Conservation (phyloP, 2,888 invertebrate species). For the Eupithecia inturbata region DNA sequence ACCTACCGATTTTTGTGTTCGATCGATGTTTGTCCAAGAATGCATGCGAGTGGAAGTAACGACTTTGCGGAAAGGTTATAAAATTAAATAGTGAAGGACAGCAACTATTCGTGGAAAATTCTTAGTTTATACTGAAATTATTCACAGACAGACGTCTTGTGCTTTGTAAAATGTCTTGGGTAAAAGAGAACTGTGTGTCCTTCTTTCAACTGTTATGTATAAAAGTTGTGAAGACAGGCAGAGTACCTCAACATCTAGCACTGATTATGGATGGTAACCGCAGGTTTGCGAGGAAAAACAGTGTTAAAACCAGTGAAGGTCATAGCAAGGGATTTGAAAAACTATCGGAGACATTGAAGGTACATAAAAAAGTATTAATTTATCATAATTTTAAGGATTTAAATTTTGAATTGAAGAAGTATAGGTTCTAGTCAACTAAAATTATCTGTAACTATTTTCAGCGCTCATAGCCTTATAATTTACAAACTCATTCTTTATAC, state of each 20-base stretch:
- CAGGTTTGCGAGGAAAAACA: slow-evolving; percentile 93
- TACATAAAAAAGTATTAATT: slow-evolving; percentile 47
- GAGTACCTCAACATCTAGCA: slow-evolving; percentile 95
- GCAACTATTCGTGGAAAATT: slow-evolving; percentile 8
- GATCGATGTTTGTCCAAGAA: not conserved
- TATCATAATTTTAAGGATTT: not conserved
- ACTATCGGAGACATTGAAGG: slow-evolving; percentile 91
- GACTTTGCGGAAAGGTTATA: not conserved
- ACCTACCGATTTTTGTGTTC: not conserved
- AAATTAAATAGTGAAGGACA: not conserved
- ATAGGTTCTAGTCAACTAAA: not conserved
- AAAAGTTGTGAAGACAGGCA: slow-evolving; percentile 90
- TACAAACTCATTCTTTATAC: no score
- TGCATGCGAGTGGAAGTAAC: not conserved
- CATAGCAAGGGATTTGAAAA: slow-evolving; percentile 94
- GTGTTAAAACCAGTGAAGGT: slow-evolving; percentile 90
- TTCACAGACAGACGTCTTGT: slow-evolving; percentile 13
- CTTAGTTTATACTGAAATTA: slow-evolving; percentile 9
- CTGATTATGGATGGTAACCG: slow-evolving; percentile 99
- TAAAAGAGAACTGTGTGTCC: slow-evolving; percentile 88
- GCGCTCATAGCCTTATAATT: no score
- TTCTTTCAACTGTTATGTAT: slow-evolving; percentile 90
- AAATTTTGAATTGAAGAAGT: not conserved
- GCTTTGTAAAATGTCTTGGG: slow-evolving; percentile 85
- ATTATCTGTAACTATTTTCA: not conserved